Conservation (phyloP, 1,140 invertebrate species). For the Papilio glaucus region DNA sequence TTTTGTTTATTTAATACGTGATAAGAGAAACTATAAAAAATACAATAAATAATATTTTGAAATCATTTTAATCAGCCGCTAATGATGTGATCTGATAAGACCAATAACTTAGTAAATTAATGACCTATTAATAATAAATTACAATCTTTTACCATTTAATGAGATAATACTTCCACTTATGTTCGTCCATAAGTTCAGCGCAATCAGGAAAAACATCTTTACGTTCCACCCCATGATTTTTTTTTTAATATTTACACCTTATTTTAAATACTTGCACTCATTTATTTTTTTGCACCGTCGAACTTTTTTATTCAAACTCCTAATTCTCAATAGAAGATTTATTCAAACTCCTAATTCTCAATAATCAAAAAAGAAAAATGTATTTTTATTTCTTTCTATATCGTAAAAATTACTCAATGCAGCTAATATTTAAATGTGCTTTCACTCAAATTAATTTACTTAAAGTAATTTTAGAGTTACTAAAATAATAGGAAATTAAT, state of each 20-base stretch:
- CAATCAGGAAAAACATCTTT: constrained; percentile 13
- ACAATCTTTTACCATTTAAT: constrained; percentile 38
- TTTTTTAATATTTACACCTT: constrained; percentile 10
- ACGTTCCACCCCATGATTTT: not conserved
- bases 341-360: no score
- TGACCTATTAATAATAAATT: not conserved
- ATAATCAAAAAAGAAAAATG: no score
- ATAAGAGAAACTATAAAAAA: no score
- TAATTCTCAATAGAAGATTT: no score
- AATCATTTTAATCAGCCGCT: no score
- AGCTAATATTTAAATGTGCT: no score
- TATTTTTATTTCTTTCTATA: no score
- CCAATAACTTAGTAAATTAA: not conserved
- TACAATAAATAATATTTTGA: no score
- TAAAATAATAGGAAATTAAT: constrained; percentile 2
- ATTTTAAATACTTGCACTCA: constrained; percentile 9
- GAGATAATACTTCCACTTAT: constrained; percentile 33
- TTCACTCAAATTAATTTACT: no score
- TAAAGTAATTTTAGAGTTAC: constrained; percentile 2
- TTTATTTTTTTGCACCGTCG: constrained; percentile 2
- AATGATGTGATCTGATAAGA: no score
- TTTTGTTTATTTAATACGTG: no score
- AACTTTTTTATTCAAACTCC: not conserved
- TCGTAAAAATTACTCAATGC: no score
- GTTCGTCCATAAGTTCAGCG: not conserved